Percentiles rank a stretch among this genome's conserved stretches.
Conservation (phyloP, 2,888 invertebrate genomes). For the Xestia ashworthii region DNA sequence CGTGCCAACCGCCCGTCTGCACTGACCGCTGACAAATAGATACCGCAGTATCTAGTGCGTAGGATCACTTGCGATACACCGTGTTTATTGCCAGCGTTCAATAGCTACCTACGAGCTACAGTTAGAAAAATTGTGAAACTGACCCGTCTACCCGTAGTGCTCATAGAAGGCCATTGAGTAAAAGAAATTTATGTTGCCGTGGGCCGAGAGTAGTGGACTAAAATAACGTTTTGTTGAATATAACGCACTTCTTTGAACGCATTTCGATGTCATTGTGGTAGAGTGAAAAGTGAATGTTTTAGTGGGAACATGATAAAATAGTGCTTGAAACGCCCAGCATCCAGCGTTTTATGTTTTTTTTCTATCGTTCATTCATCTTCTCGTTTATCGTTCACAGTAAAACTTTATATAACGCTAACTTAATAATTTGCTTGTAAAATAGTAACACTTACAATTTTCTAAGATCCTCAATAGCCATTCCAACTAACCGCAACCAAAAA, state of each 20-base stretch:
- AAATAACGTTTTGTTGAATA: conserved; percentile 43
- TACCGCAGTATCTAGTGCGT: conserved; percentile 82
- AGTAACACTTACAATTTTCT: no score
- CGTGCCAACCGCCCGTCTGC: conserved; percentile 68
- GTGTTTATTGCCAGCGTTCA: conserved; percentile 78
- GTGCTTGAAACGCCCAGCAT: background rate
- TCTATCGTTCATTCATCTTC: background rate
- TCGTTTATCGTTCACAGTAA: background rate
- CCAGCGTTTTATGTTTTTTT: background rate
- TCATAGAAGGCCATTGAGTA: conserved; percentile 41
- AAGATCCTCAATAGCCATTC: background rate
- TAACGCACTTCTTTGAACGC: conserved; percentile 39
- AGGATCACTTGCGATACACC: conserved; percentile 81
- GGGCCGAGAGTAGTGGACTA: conserved; percentile 49
- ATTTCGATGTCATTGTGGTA: conserved; percentile 40
- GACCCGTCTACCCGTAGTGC: conserved; percentile 27
- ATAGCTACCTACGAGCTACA: conserved; percentile 67
- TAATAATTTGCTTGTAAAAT: background rate
- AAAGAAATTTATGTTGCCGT: conserved; percentile 62
- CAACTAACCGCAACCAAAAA: background rate
- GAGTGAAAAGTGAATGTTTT: conserved; percentile 33
- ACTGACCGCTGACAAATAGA: conserved; percentile 44
- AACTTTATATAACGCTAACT: background rate
- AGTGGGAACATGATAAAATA: conserved; percentile 10
- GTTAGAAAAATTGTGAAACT: conserved; percentile 65